phyloP scores from a whole-genome alignment of 2,113 vertebrate genomes.

The Eidolon helvum region DNA sequence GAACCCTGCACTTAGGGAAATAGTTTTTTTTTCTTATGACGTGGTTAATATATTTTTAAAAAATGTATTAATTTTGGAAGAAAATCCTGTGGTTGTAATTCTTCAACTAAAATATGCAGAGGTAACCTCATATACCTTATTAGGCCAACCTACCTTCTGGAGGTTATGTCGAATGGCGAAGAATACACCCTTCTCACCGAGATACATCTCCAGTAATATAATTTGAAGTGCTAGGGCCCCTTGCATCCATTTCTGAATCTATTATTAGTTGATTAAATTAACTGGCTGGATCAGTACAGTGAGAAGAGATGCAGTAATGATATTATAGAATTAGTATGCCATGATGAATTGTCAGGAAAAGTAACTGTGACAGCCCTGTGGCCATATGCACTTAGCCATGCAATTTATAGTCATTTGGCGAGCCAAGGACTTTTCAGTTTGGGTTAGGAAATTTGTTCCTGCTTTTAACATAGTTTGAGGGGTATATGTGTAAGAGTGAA shows the following conservation, averaged over 20 bases:
- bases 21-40: background rate
- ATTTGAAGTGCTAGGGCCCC: constrained; percentile 88
- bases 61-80: background rate
- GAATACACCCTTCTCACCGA: constrained; percentile 75
- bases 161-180: constrained; percentile 74
- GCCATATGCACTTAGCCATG: constrained; percentile 92
- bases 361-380: constrained; percentile 94
- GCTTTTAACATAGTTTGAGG: constrained; percentile 85
- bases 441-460: constrained; percentile 88
- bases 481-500: constrained; percentile 70
- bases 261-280: constrained; percentile 98
- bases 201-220: constrained; percentile 83
- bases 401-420: constrained; percentile 91
- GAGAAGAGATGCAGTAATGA: constrained; percentile 96
- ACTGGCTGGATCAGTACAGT: constrained; percentile 93
- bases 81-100: background rate
- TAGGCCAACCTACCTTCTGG: constrained; percentile 63
- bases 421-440: constrained; percentile 94
- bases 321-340: constrained; percentile 98
- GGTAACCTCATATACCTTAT: constrained; percentile 39
- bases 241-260: constrained; percentile 90
- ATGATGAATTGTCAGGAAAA: constrained; percentile 99
- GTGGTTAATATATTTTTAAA: background rate
- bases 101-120: background rate
- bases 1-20: background rate